These are phyloP conservation scores for Phrixothrix hirtus DNA, from an alignment of 2,888 invertebrate genomes.

Conservation along the genomic window DNA sequence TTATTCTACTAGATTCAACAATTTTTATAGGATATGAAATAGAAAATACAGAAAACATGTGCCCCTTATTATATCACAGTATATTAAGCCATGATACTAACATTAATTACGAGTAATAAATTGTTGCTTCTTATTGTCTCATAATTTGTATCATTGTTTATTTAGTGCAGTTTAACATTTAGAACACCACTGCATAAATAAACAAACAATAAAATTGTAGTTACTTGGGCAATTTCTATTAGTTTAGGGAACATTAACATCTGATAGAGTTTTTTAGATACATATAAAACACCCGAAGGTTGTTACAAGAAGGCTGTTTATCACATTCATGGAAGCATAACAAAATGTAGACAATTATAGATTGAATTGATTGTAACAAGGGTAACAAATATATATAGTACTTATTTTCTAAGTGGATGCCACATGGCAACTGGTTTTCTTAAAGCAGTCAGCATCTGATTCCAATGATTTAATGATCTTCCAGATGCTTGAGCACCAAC, in stretches of 20 bases:
- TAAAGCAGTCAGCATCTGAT: conserved; percentile 79
- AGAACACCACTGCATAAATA: conserved; percentile 5
- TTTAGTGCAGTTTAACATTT: conserved; percentile 4
- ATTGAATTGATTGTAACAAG: conserved; percentile 25
- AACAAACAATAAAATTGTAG: conserved; percentile 8
- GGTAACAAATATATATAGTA: conserved; percentile 15
- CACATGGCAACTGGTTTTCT: conserved; percentile 84
- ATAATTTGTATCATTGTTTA: conserved; percentile 8
- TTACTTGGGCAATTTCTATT: conserved; percentile 17
- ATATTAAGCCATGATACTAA: conserved; percentile 24
- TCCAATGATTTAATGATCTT: conserved; percentile 77
- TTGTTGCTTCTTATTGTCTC: conserved; percentile 13
- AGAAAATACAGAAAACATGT: conserved; percentile 25
- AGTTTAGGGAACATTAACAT: conserved; percentile 22
- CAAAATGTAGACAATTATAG: conserved; percentile 32
- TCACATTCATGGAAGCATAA: conserved; percentile 53
- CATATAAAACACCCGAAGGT: conserved; percentile 24
- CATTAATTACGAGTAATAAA: conserved; percentile 17
- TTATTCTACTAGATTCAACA: conserved; percentile 17
- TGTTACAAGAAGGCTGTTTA: conserved; percentile 44
- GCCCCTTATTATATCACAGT: conserved; percentile 27
- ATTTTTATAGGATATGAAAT: conserved; percentile 22
- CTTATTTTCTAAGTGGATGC: conserved; percentile 69
- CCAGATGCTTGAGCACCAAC: conserved; percentile 75
- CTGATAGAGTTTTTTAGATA: conserved; percentile 21